Evolutionary conservation across 2,113 vertebrate genomes (phyloP), one percentile per base, ranked within the genome.

Genomic region (Nycticebus coucang): DNA sequence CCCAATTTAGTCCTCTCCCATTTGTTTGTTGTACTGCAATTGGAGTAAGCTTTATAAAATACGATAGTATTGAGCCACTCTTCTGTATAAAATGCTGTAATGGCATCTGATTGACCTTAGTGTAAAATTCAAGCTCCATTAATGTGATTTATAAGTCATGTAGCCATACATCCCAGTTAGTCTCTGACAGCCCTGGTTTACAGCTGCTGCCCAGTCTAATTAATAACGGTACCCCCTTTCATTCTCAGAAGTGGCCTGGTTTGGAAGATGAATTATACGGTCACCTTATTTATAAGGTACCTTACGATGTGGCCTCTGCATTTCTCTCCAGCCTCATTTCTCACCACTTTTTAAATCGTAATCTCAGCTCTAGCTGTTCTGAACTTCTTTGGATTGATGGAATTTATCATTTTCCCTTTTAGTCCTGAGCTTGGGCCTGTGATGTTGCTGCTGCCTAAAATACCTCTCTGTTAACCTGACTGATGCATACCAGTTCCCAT

Each of bases 281-380:
- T 55, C 81, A 57, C 18, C 55, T 93, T 75, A 60, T 86, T 94
- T 94, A 91, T 93, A 89, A 77, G 45, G 17, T 60, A n/a, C 17
- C 26, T 91, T 21, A 14, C 69, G 84, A 77, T 69, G 19, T 86
- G 88, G 30, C 82, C 24, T 93, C 35, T 85, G 69, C 82, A 62
- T 86, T 91, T 91, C 59, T 93, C 33, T 74, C 53, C 26, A 59
- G 41, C 13, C 87, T 91, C 68, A 79, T 83, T 22, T 90, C 15
- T 62, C 57, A 89, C 50, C 41, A 82, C 53, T 68, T 91, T 75
- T 93, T 79, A 75, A 68, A 45, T 97, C 60, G 89, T 60, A 82
- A 74, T 94, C n/a, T 79, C 30, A 93, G 62, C 59, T 60, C 28
- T 33, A 60, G 33, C 53, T 33, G 45, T 57, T 72, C 64, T 59